Evolutionary conservation across 2,888 invertebrate species (phyloP).

Genomic region (Acheta domesticus): DNA sequence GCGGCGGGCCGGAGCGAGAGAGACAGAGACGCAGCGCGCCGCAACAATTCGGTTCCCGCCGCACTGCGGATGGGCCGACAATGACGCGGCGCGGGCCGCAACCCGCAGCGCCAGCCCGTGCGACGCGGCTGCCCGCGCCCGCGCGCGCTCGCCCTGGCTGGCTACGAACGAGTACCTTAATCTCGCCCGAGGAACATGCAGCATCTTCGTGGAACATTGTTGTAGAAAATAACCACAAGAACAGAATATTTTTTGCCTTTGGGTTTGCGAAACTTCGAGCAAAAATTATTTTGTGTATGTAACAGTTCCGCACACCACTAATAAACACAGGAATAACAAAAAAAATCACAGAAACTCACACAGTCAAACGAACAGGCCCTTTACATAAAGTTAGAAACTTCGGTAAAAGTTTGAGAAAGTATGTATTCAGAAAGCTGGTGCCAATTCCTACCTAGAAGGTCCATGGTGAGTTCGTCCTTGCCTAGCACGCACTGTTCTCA

Average conservation of each 20-base stretch:
- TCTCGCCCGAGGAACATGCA: neutral
- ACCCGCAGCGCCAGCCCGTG: neutral
- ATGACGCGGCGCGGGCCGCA: neutral
- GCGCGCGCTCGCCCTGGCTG: neutral
- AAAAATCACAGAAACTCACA: neutral
- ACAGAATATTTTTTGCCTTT: neutral
- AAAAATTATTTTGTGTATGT: neutral
- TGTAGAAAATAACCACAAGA: slow-evolving; percentile 2
- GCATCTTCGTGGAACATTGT: neutral
- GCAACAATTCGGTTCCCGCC: neutral
- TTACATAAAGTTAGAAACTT: neutral
- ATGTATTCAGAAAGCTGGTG: slow-evolving; percentile 11
- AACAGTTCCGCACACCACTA: neutral
- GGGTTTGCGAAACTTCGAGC: neutral
- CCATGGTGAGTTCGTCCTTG: slow-evolving; percentile 7
- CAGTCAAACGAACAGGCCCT: neutral
- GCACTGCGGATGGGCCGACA: neutral
- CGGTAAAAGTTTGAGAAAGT: slow-evolving; percentile 12
- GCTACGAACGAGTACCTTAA: neutral
- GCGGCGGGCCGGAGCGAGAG: neutral
- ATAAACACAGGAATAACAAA: neutral
- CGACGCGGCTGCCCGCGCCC: neutral
- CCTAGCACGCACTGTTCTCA: neutral
- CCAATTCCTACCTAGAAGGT: slow-evolving; percentile 18
- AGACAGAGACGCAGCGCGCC: neutral